phyloP scores from a whole-genome alignment of 2,113 vertebrate species.

The Dasyornis broadbenti region DNA sequence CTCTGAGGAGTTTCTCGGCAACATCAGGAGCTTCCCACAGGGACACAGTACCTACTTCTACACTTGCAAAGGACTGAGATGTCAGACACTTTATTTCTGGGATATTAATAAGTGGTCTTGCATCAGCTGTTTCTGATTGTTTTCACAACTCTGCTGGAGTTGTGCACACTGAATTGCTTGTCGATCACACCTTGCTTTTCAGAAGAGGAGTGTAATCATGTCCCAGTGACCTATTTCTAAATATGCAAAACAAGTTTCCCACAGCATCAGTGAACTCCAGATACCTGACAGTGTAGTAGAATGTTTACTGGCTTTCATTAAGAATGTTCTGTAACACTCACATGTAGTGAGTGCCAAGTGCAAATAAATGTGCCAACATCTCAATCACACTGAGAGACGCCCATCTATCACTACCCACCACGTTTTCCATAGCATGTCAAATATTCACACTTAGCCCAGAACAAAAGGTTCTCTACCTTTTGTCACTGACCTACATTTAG shows the following conservation, averaged over 20 bases:
- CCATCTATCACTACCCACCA: not conserved
- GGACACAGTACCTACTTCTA: not conserved
- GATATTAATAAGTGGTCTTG: not conserved
- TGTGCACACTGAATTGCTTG: not conserved
- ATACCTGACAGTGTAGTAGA: not conserved
- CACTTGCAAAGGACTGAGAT: not conserved
- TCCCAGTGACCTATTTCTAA: conserved; percentile 51
- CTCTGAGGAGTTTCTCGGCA: not conserved
- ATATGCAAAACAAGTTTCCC: conserved; percentile 6
- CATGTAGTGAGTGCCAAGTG: not conserved
- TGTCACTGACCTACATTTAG: not conserved
- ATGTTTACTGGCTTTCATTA: conserved; percentile 18
- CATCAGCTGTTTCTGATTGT: not conserved
- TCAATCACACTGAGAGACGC: not conserved
- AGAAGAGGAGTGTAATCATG: not conserved
- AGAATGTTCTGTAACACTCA: not conserved
- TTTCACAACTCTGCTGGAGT: not conserved
- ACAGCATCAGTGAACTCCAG: conserved; percentile 1
- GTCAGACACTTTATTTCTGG: not conserved
- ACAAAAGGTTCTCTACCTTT: not conserved
- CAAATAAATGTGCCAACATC: not conserved
- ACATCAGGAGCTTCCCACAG: not conserved
- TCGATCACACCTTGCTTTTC: not conserved
- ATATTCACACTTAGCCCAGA: not conserved
- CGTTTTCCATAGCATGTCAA: not conserved